Conservation (phyloP, 2,888 invertebrate species). For the Lucinisca nassula region DNA sequence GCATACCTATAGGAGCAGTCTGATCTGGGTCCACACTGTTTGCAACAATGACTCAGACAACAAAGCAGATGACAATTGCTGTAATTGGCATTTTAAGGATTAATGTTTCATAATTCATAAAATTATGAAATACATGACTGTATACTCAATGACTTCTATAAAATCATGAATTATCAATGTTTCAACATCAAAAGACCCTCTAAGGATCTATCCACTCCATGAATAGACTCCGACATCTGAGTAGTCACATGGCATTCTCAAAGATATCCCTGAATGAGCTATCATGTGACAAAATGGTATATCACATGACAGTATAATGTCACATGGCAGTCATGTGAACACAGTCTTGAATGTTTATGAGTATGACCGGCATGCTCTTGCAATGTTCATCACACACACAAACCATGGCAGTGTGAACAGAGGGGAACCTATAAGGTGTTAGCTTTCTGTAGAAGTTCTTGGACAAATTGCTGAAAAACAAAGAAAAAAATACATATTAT, state of each 20-base stretch:
- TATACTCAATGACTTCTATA: no score
- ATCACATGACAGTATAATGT: conserved; percentile 48
- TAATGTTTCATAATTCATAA: no score
- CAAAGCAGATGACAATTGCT: no score
- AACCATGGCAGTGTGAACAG: background rate
- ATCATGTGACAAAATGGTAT: background rate
- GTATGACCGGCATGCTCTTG: conserved; percentile 3
- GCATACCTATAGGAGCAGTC: no score
- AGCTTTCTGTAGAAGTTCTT: conserved; percentile 77
- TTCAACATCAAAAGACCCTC: no score
- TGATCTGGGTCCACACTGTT: no score
- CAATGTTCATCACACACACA: background rate
- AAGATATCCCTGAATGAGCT: background rate
- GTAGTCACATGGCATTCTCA: background rate
- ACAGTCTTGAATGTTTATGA: conserved; percentile 6
- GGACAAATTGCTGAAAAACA: conserved; percentile 79
- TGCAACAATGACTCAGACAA: no score
- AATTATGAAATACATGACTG: no score
- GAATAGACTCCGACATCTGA: no score
- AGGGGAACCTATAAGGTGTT: conserved; percentile 76
- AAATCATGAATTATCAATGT: no score
- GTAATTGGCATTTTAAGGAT: no score
- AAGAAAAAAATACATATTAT: conserved; percentile 13
- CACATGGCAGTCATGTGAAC: conserved; percentile 43
- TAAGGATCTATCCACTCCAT: no score